phyloP scores from a whole-genome alignment of 2,113 vertebrate genomes.

The Eonycteris spelaea region DNA sequence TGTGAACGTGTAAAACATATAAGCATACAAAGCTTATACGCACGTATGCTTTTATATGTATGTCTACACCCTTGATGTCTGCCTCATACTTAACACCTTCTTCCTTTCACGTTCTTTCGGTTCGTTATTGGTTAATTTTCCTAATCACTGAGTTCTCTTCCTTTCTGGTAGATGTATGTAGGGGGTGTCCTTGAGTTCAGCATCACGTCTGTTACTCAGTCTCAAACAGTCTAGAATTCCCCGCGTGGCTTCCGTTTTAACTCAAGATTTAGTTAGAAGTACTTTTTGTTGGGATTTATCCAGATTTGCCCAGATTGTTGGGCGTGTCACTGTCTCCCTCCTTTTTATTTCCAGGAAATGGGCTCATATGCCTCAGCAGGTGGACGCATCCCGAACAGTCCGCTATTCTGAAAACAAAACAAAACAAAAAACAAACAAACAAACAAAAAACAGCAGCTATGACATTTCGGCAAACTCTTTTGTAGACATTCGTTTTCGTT shows the following conservation, averaged over 20 bases:
- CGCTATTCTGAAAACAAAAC: background rate
- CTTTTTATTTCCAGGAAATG: background rate
- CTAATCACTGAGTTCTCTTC: background rate
- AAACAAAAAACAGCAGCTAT: background rate
- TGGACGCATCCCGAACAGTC: background rate
- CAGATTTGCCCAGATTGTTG: background rate
- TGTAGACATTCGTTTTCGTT: background rate
- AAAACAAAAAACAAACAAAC: no score
- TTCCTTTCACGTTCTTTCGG: background rate
- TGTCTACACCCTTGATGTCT: background rate
- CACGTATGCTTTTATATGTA: background rate
- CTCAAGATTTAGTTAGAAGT: background rate
- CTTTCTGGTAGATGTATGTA: background rate
- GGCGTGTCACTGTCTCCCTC: background rate
- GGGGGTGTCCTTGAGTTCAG: background rate
- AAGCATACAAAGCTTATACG: background rate
- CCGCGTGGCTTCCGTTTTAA: background rate
- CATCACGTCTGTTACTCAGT: background rate
- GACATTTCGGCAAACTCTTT: background rate
- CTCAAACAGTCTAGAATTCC: background rate
- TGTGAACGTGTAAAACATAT: background rate
- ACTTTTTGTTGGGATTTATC: background rate
- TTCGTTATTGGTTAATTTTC: background rate
- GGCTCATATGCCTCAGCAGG: background rate
- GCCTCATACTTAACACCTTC: background rate